A percentile compares a stretch with the other conserved stretches of the same genome.
phyloP scores from a whole-genome alignment of 2,797 vertebrate species.

The Sebastiscus tertius region DNA sequence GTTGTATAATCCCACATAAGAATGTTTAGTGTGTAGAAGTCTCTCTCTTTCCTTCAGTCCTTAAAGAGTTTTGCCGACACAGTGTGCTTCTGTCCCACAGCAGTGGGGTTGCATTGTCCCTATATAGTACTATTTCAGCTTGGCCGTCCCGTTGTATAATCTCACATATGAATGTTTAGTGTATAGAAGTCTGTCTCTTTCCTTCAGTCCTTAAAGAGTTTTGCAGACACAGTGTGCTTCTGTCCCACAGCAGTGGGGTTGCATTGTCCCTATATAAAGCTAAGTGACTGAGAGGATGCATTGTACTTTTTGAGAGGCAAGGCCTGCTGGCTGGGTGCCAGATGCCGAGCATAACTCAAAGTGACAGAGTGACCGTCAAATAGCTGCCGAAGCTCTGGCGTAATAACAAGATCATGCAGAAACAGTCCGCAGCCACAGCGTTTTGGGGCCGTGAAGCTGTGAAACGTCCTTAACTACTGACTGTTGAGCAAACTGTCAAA shows the following conservation, averaged over 20 bases:
- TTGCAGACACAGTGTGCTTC: conserved; percentile 8
- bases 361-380: conserved; percentile 78
- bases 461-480: conserved; percentile 32
- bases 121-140: conserved; percentile 5
- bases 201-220: background rate
- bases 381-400: conserved; percentile 54
- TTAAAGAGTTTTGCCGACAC: background rate
- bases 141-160: background rate
- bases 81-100: conserved; percentile 1
- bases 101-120: conserved; percentile 19
- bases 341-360: conserved; percentile 74
- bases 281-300: conserved; percentile 56
- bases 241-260: background rate
- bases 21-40: background rate
- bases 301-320: conserved; percentile 62
- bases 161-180: background rate
- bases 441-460: conserved; percentile 31
- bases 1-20: no score
- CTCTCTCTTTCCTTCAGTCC: background rate
- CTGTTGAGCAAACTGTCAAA: conserved; percentile 13
- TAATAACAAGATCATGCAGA: conserved; percentile 65
- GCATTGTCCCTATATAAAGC: conserved; percentile 50
- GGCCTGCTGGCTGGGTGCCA: conserved; percentile 68
- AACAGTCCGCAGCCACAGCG: conserved; percentile 22
- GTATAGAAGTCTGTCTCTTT: background rate